Evolutionary conservation across 2,113 vertebrate genomes (phyloP).

Genomic region (Penelope pileata): DNA sequence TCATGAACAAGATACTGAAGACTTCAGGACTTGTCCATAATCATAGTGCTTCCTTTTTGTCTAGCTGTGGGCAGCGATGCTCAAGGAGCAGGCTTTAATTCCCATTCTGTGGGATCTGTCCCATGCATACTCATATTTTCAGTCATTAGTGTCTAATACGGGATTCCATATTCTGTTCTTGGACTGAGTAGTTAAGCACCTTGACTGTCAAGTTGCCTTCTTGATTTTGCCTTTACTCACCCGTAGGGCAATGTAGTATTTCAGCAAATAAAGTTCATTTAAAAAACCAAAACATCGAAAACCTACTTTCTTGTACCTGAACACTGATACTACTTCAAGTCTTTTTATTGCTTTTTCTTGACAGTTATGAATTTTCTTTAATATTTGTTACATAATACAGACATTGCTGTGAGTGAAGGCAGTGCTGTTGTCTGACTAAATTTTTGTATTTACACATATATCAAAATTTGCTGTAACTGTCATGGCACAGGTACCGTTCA

Average conservation of each 20-base stretch:
- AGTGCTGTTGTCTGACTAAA: background rate
- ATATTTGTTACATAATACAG: background rate
- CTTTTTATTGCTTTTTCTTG: background rate
- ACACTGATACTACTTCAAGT: background rate
- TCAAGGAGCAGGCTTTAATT: background rate
- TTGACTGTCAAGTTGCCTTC: background rate
- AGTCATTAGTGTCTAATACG: rapidly evolving
- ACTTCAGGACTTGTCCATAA: background rate
- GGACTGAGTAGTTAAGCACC: background rate
- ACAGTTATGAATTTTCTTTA: background rate
- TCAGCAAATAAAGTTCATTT: background rate
- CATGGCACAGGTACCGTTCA: background rate
- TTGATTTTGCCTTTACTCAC: background rate
- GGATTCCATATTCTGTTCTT: background rate
- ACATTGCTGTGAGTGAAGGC: background rate
- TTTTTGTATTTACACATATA: background rate
- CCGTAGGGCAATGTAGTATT: background rate
- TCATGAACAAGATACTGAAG: rapidly evolving
- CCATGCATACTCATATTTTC: background rate
- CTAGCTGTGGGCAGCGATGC: background rate
- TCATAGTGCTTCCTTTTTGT: background rate
- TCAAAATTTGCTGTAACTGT: no score
- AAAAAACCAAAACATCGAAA: background rate
- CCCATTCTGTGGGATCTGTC: background rate
- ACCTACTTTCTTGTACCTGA: background rate